Evolutionary conservation across 2,888 invertebrate genomes (phyloP), one percentile per base, ranked within the genome.

Genomic region (Netelia virgata): DNA sequence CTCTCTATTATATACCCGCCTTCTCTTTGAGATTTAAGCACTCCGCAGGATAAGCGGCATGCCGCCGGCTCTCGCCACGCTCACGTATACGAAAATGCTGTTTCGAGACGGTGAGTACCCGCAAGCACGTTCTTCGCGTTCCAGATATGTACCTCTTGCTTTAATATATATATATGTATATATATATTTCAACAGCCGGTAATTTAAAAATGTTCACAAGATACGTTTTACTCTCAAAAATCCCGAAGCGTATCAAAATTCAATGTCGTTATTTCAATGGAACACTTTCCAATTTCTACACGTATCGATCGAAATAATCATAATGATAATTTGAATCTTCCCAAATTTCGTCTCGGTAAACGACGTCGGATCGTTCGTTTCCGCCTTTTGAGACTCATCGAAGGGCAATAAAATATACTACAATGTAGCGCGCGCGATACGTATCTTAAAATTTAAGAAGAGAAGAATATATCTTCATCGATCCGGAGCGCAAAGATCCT

Each of bases 11-110:
- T 70, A 63, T 36, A 43, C 82, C 84, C 84, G 83, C 76, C 84
- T 86, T 86, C 87, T 87, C 89, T 88, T 28, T 84, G 88, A 87
- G 90, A 92, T 88, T 90, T 91, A 89, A 90, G 90, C 88, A 90
- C 88, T 87, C 72, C 78, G 18, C 23, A 28, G 10, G 61, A 78
- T 61, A 53, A 28, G 66, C 81, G 89, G 88, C 86, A 89, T 87
- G 87, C 88, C 80, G 80, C 28, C 28, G 28, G 0, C 28, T 86
- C 78, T 80, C 82, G 86, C 88, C 86, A 90, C 88, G 89, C 88
- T 91, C 90, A 90, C 90, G 89, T 89, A 88, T 86, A 70, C 57
- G 28, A 28, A 61, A n/a, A 10, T 63, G 77, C 77, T 55, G n/a
- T 63, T 59, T 11, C 61, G 20, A 23, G 59, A 77, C 36, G 68